Conservation (phyloP, 2,888 invertebrate genomes). For the Minunthozetes semirufus region DNA sequence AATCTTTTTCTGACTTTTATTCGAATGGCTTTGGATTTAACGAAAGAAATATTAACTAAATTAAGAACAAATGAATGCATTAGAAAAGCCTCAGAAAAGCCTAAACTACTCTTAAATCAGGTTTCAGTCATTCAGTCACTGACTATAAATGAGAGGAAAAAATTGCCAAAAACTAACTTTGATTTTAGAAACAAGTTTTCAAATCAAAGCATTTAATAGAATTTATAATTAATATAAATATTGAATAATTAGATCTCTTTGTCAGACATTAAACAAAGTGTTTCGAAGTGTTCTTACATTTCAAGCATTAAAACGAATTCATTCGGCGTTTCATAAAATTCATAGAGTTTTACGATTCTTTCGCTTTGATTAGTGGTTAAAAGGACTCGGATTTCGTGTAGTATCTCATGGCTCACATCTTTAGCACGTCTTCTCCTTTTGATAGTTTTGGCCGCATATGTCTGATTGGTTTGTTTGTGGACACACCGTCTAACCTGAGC, state of each 20-base stretch:
- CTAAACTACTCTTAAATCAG: background rate
- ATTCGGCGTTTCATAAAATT: slow-evolving; percentile 65
- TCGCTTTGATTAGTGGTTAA: slow-evolving; percentile 62
- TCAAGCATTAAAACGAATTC: slow-evolving; percentile 80
- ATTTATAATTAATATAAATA: no score
- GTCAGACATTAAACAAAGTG: background rate
- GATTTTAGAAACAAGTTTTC: background rate
- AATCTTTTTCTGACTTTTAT: background rate
- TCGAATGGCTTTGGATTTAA: background rate
- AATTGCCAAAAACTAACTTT: background rate
- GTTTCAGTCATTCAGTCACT: no score
- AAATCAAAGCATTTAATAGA: no score
- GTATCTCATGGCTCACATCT: slow-evolving; percentile 76
- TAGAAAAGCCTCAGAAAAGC: background rate
- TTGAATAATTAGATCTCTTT: no score
- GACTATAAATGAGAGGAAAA: no score
- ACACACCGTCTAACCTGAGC: slow-evolving; percentile 86
- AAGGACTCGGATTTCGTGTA: slow-evolving; percentile 88
- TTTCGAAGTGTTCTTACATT: slow-evolving; percentile 61
- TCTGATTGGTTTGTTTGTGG: slow-evolving; percentile 74
- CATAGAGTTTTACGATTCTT: slow-evolving; percentile 80
- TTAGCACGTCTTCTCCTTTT: slow-evolving; percentile 68
- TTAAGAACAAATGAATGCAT: slow-evolving; percentile 15
- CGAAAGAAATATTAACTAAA: background rate
- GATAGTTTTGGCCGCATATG: slow-evolving; percentile 89